Percentiles rank a stretch among this genome's conserved stretches.
These are phyloP conservation scores for Melipona beecheii DNA, from an alignment of 2,888 invertebrate species.

Conservation along the genomic window DNA sequence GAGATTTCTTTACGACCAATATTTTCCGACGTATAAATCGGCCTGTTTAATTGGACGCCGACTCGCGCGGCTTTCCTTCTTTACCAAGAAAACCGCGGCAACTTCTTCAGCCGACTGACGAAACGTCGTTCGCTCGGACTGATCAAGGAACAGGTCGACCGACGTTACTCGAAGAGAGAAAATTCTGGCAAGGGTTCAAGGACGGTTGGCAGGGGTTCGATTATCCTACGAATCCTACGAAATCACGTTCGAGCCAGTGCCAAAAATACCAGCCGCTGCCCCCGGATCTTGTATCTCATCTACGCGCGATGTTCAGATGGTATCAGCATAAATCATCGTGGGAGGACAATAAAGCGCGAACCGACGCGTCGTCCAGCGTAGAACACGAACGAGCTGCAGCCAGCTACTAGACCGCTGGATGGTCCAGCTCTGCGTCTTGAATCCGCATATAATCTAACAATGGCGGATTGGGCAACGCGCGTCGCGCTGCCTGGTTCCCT, in stretches of 20 bases:
- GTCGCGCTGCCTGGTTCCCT: constrained; percentile 60
- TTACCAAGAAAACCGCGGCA: constrained; percentile 12
- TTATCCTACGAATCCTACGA: background rate
- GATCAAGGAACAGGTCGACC: too few species aligned
- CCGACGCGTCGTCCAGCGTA: constrained; percentile 32
- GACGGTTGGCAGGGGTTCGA: too few species aligned
- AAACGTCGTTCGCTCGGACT: constrained; percentile 5
- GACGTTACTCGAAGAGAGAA: background rate
- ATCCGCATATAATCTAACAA: constrained; percentile 41
- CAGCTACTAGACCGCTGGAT: constrained; percentile 27
- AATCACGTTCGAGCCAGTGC: background rate
- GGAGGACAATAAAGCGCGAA: constrained; percentile 77
- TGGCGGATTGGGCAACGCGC: constrained; percentile 59
- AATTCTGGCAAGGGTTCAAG: too few species aligned
- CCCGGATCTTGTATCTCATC: constrained; percentile 73
- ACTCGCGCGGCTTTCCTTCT: constrained; percentile 62
- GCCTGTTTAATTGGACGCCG: constrained; percentile 58
- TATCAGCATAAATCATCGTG: constrained; percentile 80
- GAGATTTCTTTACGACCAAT: constrained; percentile 37
- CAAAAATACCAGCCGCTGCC: constrained; percentile 59
- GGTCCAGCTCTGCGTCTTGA: constrained; percentile 45
- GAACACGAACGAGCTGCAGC: constrained; percentile 28
- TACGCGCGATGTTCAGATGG: constrained; percentile 65
- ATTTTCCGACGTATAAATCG: constrained; percentile 62
- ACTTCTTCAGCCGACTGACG: background rate